phyloP scores from a whole-genome alignment of 2,113 vertebrate species.

The Tichodroma muraria region DNA sequence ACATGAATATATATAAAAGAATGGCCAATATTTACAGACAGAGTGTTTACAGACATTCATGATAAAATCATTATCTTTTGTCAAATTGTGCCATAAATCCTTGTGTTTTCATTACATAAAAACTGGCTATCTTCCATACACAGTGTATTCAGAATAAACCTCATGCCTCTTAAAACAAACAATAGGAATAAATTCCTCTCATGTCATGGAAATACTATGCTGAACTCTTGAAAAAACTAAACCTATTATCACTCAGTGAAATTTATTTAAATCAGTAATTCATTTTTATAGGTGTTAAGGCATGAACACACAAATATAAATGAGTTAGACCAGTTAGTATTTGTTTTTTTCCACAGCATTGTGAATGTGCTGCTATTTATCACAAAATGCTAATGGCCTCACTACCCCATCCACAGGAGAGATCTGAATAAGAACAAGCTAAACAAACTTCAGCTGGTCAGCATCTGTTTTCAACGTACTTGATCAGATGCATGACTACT shows the following conservation, averaged over 20 bases:
- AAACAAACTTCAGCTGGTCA: neutral
- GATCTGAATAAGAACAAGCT: neutral
- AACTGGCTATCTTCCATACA: neutral
- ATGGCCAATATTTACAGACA: neutral
- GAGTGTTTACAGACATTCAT: neutral
- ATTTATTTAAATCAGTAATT: neutral
- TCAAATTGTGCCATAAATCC: neutral
- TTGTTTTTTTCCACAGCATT: neutral
- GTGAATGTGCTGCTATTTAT: neutral
- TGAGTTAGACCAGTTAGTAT: neutral
- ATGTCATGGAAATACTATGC: neutral
- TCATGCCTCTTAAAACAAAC: neutral
- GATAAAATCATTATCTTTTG: neutral
- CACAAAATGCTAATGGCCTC: neutral
- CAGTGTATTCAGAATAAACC: neutral
- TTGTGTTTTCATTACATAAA: neutral
- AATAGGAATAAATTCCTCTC: neutral
- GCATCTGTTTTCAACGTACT: neutral
- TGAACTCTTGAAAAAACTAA: neutral
- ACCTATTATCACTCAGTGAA: neutral
- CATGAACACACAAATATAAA: neutral
- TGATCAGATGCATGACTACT: neutral
- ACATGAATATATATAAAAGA: too few species aligned
- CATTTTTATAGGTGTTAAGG: neutral
- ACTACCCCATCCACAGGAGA: neutral